phyloP scores from a whole-genome alignment of 2,888 invertebrate genomes.

The Trachelus iudaicus region DNA sequence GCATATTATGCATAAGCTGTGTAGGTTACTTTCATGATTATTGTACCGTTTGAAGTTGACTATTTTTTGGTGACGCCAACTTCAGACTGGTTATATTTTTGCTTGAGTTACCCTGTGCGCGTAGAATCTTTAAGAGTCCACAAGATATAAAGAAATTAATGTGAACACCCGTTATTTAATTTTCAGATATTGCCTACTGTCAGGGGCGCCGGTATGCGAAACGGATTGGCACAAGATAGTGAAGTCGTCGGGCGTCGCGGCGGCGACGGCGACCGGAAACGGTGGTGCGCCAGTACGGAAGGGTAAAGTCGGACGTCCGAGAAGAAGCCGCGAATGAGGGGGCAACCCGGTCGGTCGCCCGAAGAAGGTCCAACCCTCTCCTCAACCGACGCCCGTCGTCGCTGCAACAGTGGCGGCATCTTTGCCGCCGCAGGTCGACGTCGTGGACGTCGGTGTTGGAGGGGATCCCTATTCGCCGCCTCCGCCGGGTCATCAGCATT shows the following conservation, averaged over 20 bases:
- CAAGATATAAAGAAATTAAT: not conserved
- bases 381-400: slow-evolving; percentile 48
- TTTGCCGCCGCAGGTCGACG: slow-evolving; percentile 39
- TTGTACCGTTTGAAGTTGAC: not conserved
- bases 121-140: not conserved
- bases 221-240: slow-evolving; percentile 95
- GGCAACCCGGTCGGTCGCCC: slow-evolving; percentile 66
- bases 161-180: not conserved
- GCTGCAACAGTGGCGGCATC: slow-evolving; percentile 24
- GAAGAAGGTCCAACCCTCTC: slow-evolving; percentile 61
- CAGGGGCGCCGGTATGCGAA: slow-evolving; percentile 92
- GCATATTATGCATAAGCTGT: not conserved
- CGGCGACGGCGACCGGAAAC: slow-evolving; percentile 75
- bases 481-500: slow-evolving; percentile 64
- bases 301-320: slow-evolving; percentile 89
- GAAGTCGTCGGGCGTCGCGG: slow-evolving; percentile 71
- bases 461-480: slow-evolving; percentile 64
- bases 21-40: not conserved
- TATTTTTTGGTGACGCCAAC: not conserved
- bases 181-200: slow-evolving; percentile 86
- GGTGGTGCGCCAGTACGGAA: slow-evolving; percentile 77
- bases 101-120: not conserved
- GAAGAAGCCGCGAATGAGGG: slow-evolving; percentile 89
- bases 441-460: slow-evolving; percentile 52
- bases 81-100: not conserved